Conservation (phyloP, 2,797 vertebrate genomes). For the Aeoliscus strigatus region DNA sequence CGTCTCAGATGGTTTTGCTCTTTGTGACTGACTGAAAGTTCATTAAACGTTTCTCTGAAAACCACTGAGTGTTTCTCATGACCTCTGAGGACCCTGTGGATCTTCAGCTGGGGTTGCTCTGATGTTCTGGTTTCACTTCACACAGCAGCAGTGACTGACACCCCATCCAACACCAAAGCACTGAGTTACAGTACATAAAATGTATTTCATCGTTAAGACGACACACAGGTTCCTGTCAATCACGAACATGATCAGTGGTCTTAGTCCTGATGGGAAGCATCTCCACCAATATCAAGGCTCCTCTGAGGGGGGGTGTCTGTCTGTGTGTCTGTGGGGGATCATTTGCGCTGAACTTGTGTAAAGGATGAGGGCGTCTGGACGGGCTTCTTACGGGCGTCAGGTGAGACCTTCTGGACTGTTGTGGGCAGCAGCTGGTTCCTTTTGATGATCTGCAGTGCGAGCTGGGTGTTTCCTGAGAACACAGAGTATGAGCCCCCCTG, state of each 20-base stretch:
- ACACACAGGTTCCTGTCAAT: constrained; percentile 36
- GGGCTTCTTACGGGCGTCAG: constrained; percentile 85
- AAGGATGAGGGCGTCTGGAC: constrained; percentile 84
- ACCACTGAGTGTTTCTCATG: too few relatives aligned
- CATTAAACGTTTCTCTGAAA: too few relatives aligned
- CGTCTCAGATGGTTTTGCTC: too few relatives aligned
- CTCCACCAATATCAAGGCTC: constrained; percentile 51
- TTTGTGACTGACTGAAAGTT: too few relatives aligned
- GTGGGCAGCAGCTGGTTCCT: constrained; percentile 93
- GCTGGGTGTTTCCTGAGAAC: constrained; percentile 85
- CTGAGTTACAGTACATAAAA: constrained; percentile 69
- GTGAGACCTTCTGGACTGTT: constrained; percentile 78
- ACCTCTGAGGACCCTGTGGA: too few relatives aligned
- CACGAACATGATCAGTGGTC: constrained; percentile 27
- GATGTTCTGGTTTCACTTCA: too few relatives aligned
- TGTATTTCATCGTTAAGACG: constrained; percentile 65
- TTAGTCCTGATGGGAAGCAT: constrained; percentile 33
- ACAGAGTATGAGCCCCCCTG: background rate
- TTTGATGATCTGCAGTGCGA: constrained; percentile 99
- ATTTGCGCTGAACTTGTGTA: constrained; percentile 90
- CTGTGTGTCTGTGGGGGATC: constrained; percentile 38
- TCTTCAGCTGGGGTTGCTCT: too few relatives aligned
- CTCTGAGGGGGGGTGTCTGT: background rate
- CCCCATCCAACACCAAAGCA: too few relatives aligned
- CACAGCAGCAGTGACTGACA: too few relatives aligned